phyloP scores from a whole-genome alignment of 2,888 invertebrate species.

The Cephus pulcher region DNA sequence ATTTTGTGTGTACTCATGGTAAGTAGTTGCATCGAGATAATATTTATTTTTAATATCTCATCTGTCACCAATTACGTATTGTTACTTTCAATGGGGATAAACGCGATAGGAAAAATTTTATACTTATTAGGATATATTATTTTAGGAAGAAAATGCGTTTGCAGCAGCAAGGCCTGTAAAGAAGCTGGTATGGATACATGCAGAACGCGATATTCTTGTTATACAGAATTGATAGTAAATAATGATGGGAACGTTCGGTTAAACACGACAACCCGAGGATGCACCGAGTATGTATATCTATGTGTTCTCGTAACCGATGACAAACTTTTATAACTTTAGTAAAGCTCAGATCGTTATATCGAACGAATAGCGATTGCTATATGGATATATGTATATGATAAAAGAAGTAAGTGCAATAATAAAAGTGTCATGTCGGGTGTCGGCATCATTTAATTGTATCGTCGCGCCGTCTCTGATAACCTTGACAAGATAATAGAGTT shows the following conservation, averaged over 20 bases:
- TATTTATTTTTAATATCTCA: not conserved
- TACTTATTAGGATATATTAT: not conserved
- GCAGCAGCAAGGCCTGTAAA: constrained; percentile 53
- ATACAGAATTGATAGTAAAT: constrained; percentile 49
- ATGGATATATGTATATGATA: not conserved
- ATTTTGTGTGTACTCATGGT: constrained; percentile 27
- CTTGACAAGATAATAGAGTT: constrained; percentile 40
- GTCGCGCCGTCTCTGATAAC: constrained; percentile 29
- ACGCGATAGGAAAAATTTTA: not conserved
- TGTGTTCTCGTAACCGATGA: not conserved
- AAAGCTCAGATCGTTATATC: not conserved
- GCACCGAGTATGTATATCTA: constrained; percentile 48
- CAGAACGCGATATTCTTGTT: constrained; percentile 51
- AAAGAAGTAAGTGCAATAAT: not conserved
- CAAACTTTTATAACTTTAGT: not conserved
- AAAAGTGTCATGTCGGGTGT: not conserved
- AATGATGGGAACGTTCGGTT: constrained; percentile 30
- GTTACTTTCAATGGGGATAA: not conserved
- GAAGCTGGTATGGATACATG: constrained; percentile 48
- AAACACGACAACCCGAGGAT: constrained; percentile 46
- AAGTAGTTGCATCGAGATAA: constrained; percentile 20
- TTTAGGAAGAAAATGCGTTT: constrained; percentile 50
- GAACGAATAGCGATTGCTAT: not conserved
- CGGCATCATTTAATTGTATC: not conserved
- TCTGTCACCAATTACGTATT: not conserved